phyloP scores from a whole-genome alignment of 2,113 vertebrate genomes.

The Prunella himalayana region DNA sequence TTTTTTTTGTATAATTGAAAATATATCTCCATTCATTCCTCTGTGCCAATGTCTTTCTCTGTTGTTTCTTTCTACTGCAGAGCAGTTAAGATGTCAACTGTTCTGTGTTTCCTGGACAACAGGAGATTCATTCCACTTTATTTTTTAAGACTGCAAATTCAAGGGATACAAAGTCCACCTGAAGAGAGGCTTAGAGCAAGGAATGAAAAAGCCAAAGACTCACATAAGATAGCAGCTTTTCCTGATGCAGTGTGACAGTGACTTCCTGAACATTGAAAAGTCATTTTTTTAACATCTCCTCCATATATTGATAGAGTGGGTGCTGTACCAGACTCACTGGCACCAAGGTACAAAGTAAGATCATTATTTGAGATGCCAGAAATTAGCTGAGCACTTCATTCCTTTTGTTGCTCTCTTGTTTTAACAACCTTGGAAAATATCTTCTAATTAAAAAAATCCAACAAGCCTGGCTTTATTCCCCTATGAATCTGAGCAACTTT shows the following conservation, averaged over 20 bases:
- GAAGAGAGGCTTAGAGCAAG: neutral
- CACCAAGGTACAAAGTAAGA: neutral
- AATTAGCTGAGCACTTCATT: neutral
- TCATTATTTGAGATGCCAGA: neutral
- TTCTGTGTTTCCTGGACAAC: neutral
- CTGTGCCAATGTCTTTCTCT: neutral
- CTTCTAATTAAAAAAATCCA: neutral
- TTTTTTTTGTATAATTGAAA: neutral
- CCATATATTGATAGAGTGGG: accelerated
- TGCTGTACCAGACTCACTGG: neutral
- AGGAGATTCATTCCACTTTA: neutral
- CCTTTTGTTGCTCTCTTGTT: neutral
- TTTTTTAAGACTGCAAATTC: neutral
- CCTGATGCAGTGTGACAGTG: neutral
- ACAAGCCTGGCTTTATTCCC: neutral
- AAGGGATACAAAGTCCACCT: neutral
- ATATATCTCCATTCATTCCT: neutral
- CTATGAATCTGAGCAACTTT: neutral
- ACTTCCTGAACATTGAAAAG: neutral
- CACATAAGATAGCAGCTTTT: neutral
- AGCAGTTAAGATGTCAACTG: neutral
- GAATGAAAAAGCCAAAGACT: neutral
- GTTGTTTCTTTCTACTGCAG: neutral
- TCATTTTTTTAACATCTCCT: neutral
- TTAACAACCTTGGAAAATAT: neutral